Evolutionary conservation across 2,888 invertebrate genomes (phyloP), one percentile per base, ranked within the genome.

Genomic region (Sphaerophoria rueppellii): DNA sequence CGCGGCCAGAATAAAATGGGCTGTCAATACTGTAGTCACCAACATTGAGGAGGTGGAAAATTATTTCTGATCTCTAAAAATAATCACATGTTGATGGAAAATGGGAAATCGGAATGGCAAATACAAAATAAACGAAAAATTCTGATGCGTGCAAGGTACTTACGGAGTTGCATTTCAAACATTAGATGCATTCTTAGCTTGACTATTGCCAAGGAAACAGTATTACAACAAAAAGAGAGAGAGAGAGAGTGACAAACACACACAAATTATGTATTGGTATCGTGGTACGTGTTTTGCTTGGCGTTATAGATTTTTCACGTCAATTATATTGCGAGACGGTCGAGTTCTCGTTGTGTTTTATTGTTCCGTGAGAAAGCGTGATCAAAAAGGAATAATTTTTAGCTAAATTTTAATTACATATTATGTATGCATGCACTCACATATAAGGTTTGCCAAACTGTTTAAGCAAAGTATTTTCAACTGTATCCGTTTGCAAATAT

Each of bases 21-120:
- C 24, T 24, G 24, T 24, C 24, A 24, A 24, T 24, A 24, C 24
- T 24, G 24, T 24, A 24, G 24, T 24, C 6, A 35, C 16, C 12
- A 63, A 48, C 55, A 58, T 77, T 24, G 24, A 24, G 24, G 73
- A 69, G 61, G 50, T 77, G 50, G 48, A 9, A 63, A 78, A 37
- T 82, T 58, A 65, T 75, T 79, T 79, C 14, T 55, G 71, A 67
- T 75, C 82, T 83, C 79, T 83, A 83, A 83, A 83, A 79, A 83
- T 79, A 79, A 79, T 79, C 74, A 79, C 71, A 82, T 71, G 82
- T 71, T 83, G 63, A 83, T 76, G 72, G 69, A 52, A 67, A 24
- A 24, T 24, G 24, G 24, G 24, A 24, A 24, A 24, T 24, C 24
- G 24, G 1, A 24, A 24, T 24, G 24, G 24, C 24, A 24, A 24